Evolutionary conservation across 2,113 vertebrate species (phyloP), one percentile per base, ranked within the genome.

Genomic region (Lagenorhynchus albirostris): DNA sequence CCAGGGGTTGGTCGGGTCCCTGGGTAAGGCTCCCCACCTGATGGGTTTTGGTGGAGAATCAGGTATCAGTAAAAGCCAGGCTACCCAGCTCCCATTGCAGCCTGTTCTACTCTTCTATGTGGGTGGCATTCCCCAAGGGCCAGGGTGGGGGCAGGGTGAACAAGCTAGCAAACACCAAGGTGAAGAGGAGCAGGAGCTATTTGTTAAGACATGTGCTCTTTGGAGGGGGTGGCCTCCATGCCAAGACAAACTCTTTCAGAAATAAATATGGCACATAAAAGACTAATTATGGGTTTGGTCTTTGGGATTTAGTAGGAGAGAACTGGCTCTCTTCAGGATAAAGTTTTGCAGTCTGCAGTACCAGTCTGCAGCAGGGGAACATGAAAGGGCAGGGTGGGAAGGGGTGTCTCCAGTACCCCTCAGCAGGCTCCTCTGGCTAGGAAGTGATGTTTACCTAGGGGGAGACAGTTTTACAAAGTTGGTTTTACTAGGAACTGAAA

Each of bases 241-340:
- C 81, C 91, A 95, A 97, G 71, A 84, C 81, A 97, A 96, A 95
- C 58, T 96, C 84, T 50, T 90, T 83, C 55, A 94, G 96, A 96
- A 97, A 89, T 71, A 93, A 96, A 90, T 81, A 84, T 71, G 65
- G 81, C 91, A 94, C 73, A 90, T 91, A 92, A 91, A 97, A 94
- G 65, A 94, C 77, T 95, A 94, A 97, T 93, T 92, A 73, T 76
- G 58, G 71, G 67, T 94, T 95, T 94, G 70, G 79, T 70, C 74
- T 96, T 94, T 91, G 92, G 63, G 53, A 8, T 85, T 96, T 65
- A 63, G 62, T 67, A 88, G 76, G 68, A 92, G 82, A 90, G 68
- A 95, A 92, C 15, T 79, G 68, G 20, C 38, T 92, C 23, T 95
- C 5, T 82, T 94, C 67, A 58, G 62, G 36, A 82, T 20, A 55